phyloP scores from a whole-genome alignment of 2,888 invertebrate species.

The Nomada hirtipes region DNA sequence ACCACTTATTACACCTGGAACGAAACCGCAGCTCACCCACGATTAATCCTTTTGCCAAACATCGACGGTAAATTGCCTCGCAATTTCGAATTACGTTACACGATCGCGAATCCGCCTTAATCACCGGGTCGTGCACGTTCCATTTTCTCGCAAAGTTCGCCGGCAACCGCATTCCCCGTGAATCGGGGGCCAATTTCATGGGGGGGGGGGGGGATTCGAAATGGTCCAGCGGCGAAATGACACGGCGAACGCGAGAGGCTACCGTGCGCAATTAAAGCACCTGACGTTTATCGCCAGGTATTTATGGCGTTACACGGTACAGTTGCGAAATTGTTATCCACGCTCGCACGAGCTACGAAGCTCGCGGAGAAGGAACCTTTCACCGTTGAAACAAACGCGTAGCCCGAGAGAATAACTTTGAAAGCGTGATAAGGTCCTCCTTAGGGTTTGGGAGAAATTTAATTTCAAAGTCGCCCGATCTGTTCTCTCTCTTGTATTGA shows the following conservation, averaged over 20 bases:
- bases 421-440: too few relatives aligned
- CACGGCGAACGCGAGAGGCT: background rate
- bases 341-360: background rate
- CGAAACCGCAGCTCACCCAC: background rate
- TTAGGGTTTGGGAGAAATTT: too few relatives aligned
- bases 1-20: background rate
- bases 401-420: fast-evolving
- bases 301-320: constrained; percentile 18
- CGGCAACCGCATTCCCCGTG: constrained; percentile 11
- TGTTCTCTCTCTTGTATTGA: too few relatives aligned
- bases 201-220: background rate
- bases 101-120: constrained; percentile 16
- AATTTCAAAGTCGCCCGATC: too few relatives aligned
- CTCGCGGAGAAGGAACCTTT: background rate
- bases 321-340: constrained; percentile 10
- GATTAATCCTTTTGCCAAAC: constrained; percentile 12
- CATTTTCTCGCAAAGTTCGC: constrained; percentile 12
- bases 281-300: constrained; percentile 10
- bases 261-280: constrained; percentile 2
- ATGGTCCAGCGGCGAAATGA: background rate
- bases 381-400: background rate
- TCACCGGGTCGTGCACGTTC: background rate
- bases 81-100: constrained; percentile 17
- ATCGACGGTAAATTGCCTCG: background rate
- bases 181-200: background rate